Conservation (phyloP, 2,797 vertebrate species). For the Molothrus aeneus region DNA sequence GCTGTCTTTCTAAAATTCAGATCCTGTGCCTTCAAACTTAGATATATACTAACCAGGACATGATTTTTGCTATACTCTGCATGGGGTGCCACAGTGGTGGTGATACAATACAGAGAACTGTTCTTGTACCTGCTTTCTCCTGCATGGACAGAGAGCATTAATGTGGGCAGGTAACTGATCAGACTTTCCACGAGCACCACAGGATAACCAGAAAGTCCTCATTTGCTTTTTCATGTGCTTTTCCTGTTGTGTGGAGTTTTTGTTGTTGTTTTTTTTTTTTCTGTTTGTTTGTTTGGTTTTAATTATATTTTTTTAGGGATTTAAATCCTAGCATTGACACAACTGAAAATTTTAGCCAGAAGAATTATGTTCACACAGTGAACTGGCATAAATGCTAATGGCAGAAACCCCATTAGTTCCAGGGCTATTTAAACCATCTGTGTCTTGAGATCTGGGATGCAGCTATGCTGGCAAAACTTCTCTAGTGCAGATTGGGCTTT, state of each 20-base stretch:
- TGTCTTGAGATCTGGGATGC: not conserved
- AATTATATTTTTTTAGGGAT: not conserved
- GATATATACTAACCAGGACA: rapidly evolving
- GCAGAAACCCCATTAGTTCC: not conserved
- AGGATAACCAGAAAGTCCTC: not conserved
- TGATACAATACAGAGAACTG: not conserved
- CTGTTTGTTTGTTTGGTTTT: not conserved
- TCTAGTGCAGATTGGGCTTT: not conserved
- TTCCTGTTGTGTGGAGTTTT: not conserved
- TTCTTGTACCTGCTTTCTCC: not conserved
- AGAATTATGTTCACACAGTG: not conserved
- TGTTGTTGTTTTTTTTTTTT: rapidly evolving
- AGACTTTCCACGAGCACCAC: not conserved
- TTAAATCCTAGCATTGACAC: not conserved
- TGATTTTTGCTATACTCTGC: not conserved
- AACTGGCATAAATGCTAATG: not conserved
- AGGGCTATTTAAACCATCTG: not conserved
- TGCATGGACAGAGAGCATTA: not conserved
- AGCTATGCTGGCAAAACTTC: not conserved
- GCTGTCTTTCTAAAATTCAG: not conserved
- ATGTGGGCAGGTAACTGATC: not conserved
- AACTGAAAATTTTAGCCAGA: not conserved
- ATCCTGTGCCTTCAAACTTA: not conserved
- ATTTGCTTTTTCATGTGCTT: not conserved
- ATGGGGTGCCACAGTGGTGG: not conserved